Base-by-base conservation (phyloP, 2,113 vertebrate genomes). In the Bagarius yarrelli region DNA sequence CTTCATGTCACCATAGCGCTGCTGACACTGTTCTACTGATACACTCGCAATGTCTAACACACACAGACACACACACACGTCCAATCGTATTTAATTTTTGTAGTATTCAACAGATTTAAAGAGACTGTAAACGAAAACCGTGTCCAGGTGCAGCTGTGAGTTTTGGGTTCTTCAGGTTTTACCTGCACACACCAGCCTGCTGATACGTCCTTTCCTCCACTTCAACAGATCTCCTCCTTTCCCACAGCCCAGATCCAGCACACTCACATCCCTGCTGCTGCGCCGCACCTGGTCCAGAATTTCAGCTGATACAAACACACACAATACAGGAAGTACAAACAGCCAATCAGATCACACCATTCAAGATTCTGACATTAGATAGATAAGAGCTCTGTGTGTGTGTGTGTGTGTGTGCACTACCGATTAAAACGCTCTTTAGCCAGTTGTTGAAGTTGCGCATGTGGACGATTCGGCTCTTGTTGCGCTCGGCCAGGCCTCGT, bases 401-500 rank as follows among this genome's bases (percentile, higher is more conserved):
- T 44, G 64, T 44, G 64, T 23, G 66, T 25, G 23, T 27, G 25
- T 11, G 69, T 71, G 69, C 12, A 81, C 91, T 94, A 99, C 97
- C 96, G 63, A 99, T 99, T 57, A 99, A 93, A 64, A 96, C 93
- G 0, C 97, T 99, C 91, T 99, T 99, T 79, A 99, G 92, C 98
- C 97, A 99, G 87, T 99, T 99, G 93, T 99, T 99, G 86, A 99
- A 99, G 90, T 99, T 99, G 80, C 97, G 95, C 90, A 99, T 93
- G 91, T 96, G 94, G 89, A 98, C 94, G 84, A 99, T 99, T 70
- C 95, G 93, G 88, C 96, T 98, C 80, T 91, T 94, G 85, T 92
- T 98, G 18, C 97, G 94, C 30, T 92, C 95, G 21, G 93, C 94
- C 81, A 97, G 89, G 5, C 98, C 96, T 21, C 94, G 92, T 85